phyloP scores from a whole-genome alignment of 2,888 invertebrate genomes.

The Gonocerus acuteangulatus region DNA sequence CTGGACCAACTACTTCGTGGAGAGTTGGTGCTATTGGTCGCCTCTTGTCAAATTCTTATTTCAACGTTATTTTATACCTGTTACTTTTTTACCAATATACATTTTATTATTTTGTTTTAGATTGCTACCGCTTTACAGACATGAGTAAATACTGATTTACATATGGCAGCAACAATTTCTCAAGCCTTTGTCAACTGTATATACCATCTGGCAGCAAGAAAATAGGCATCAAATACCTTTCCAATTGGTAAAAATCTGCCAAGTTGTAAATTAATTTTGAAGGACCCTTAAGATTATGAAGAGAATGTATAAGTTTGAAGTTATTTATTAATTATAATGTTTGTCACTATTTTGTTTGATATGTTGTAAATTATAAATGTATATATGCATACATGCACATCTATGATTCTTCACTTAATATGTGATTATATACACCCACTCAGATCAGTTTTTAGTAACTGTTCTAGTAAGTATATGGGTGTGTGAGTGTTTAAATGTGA shows the following conservation, averaged over 20 bases:
- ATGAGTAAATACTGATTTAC: slow-evolving; percentile 36
- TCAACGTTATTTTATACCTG: too few relatives aligned
- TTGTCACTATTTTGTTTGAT: slow-evolving; percentile 4
- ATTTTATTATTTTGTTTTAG: slow-evolving; percentile 23
- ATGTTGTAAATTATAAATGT: slow-evolving; percentile 8
- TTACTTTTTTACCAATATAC: too few relatives aligned
- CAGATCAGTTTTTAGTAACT: too few relatives aligned
- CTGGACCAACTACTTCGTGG: too few relatives aligned
- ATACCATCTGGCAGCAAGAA: slow-evolving; percentile 34
- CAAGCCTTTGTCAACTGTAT: slow-evolving; percentile 36
- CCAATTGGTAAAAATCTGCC: slow-evolving; percentile 1
- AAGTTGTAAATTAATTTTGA: slow-evolving; percentile 6
- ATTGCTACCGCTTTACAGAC: slow-evolving; percentile 38
- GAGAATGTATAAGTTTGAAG: neutral
- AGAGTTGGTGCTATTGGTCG: too few relatives aligned
- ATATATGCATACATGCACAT: neutral
- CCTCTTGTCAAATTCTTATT: too few relatives aligned
- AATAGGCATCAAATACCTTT: slow-evolving; percentile 15
- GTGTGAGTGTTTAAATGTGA: too few relatives aligned
- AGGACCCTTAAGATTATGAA: slow-evolving; percentile 2
- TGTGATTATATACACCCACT: too few relatives aligned
- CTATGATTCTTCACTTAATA: neutral
- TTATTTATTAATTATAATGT: slow-evolving; percentile 1
- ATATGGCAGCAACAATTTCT: slow-evolving; percentile 34
- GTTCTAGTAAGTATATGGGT: too few relatives aligned